Evolutionary conservation across 2,888 invertebrate species (phyloP), one percentile per base, ranked within the genome.

Genomic region (Diaphora mendica): DNA sequence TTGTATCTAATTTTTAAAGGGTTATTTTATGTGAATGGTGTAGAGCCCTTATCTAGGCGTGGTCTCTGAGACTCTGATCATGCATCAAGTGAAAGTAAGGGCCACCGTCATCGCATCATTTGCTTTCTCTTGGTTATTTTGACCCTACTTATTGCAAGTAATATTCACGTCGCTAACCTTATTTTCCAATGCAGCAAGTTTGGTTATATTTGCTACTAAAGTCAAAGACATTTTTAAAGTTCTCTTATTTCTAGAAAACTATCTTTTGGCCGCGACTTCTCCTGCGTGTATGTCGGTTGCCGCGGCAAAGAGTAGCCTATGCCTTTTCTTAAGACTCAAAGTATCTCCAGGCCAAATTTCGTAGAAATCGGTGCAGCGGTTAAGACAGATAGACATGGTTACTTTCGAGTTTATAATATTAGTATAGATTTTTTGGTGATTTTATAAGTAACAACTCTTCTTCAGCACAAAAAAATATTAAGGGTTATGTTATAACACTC

Each of bases 81-180:
- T 79, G 81, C 86, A 82, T 77, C 79, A 80, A 88, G 94, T 91
- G 95, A 95, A 95, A 95, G 95, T 93, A 90, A 93, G 93, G 93
- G 92, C 91, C 88, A 80, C 79, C 85, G 81, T 82, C 81, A 85
- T 79, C 82, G 76, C 77, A 77, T 68, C 82, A 82, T 71, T 78
- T 88, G 91, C 92, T 94, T 94, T 95, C 94, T 92, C 93, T 88
- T 86, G 84, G 82, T 89, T 88, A 85, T 84, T 80, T 81, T 90
- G 92, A 92, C 91, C 92, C 88, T 88, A 82, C 82, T 81, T 80
- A 82, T n/a, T 55, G 51, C 51, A 55, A 55, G 51, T n/a, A 7
- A 8, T 23, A 51, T 44, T 20, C 48, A 48, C 11, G 8, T 81
- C 82, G 83, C 77, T 77, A 84, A 82, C 70, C 77, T 77, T 78